Base-by-base conservation (phyloP, 2,797 vertebrate species). In the Siniperca scherzeri region DNA sequence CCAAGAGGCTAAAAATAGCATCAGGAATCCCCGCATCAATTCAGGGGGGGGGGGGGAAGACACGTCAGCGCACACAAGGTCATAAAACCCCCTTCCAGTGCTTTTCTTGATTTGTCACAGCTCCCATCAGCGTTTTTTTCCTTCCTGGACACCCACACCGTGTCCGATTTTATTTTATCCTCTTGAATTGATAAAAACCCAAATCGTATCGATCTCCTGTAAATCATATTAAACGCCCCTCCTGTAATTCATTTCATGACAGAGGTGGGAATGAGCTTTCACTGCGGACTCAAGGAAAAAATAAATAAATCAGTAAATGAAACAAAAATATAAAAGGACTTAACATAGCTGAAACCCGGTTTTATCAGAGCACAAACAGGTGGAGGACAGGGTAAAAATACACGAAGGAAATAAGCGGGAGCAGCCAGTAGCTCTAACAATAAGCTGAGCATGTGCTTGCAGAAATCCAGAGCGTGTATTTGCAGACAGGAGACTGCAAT, bases 1-100 rank as follows among this genome's bases (percentile, higher is more conserved):
- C 93, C 83, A 62, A 71, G 73, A 22, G 67, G 80, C 94, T 96
- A 96, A 96, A 96, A 96, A 96, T 96, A 96, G 95, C 91, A 87
- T 66, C 92, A 94, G 96, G 95, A 95, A 96, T 96, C 95, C 96
- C 95, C 94, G 93, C 95, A 95, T 95, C 95, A 93, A 91, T 96
- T 95, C 93, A 89, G 90, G 91, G 59, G 62, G 77, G 70, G 82
- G 80, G 50, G 65, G 77, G 44, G 68, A 36, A 11, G 10, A 27
- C n/a, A 38, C 71, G 84, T 90, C 84, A 88, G 89, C 85, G 62
- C 86, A 78, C 83, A 91, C 93, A 95, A 94, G 92, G 94, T 95
- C 94, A 94, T 91, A 92, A 91, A 88, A 33, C 67, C 81, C 83
- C 76, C 75, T 62, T 71, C 72, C 38, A 40, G 42, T 80, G 78